Evolutionary conservation across 1,140 invertebrate species (phyloP).

Genomic region (Lordiphosa collinella): DNA sequence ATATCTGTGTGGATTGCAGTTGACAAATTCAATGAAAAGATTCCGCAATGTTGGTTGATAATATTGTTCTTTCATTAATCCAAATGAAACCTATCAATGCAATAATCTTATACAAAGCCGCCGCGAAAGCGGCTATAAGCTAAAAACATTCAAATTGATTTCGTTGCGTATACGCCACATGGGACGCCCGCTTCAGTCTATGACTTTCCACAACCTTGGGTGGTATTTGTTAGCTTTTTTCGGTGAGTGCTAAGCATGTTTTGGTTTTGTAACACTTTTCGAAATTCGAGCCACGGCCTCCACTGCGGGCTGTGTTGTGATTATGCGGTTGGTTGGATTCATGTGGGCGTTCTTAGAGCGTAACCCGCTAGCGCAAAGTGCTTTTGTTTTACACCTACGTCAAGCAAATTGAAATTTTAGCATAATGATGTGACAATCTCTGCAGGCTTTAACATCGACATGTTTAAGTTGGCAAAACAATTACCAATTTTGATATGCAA

Average conservation of each 20-base stretch:
- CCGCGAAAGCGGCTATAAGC: constrained; percentile 45
- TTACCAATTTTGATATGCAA: constrained; percentile 49
- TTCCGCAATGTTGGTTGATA: no score
- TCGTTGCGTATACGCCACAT: constrained; percentile 67
- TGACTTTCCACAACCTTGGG: constrained; percentile 29
- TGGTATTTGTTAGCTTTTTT: no score
- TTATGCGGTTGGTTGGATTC: constrained; percentile 39
- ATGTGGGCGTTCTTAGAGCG: constrained; percentile 19
- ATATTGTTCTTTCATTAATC: constrained; percentile 23
- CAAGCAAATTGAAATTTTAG: constrained; percentile 48
- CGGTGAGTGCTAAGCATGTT: background rate
- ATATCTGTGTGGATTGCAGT: constrained; percentile 4
- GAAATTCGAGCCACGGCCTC: constrained; percentile 20
- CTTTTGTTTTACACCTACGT: constrained; percentile 44
- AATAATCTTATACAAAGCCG: constrained; percentile 29
- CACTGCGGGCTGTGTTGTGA: constrained; percentile 36
- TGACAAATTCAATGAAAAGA: constrained; percentile 12
- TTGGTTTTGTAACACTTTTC: background rate
- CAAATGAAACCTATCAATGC: constrained; percentile 29
- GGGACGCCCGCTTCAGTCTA: constrained; percentile 28
- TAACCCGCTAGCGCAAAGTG: constrained; percentile 41
- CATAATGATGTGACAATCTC: constrained; percentile 37
- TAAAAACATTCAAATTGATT: constrained; percentile 60
- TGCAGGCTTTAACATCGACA: constrained; percentile 2
- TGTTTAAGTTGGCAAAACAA: constrained; percentile 30